Evolutionary conservation across 2,888 invertebrate genomes (phyloP).

Genomic region (Aleiodes leptofemur): DNA sequence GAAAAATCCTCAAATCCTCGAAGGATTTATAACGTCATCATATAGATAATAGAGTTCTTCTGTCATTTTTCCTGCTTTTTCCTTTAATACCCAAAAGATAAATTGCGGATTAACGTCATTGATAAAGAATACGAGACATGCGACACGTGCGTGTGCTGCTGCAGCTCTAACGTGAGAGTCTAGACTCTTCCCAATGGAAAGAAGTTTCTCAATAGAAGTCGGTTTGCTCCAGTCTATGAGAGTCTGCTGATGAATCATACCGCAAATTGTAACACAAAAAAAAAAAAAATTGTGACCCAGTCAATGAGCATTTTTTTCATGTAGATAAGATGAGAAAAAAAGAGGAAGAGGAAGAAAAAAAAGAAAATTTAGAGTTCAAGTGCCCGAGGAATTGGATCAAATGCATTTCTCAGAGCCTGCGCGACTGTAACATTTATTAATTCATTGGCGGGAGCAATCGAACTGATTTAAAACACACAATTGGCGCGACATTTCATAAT

Average conservation of each 20-base stretch:
- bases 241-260: conserved; percentile 12
- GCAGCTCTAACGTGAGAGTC: neutral
- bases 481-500: neutral
- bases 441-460: neutral
- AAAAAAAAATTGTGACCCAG: no score
- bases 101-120: neutral
- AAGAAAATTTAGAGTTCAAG: conserved; percentile 29
- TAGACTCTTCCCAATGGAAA: neutral
- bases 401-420: neutral
- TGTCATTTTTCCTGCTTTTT: no score
- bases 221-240: neutral
- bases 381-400: conserved; percentile 30
- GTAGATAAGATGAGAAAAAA: neutral
- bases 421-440: neutral
- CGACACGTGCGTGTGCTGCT: neutral
- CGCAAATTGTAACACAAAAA: no score
- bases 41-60: no score
- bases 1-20: neutral
- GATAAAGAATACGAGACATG: neutral
- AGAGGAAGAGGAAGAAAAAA: conserved; percentile 2
- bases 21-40: no score
- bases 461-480: conserved; percentile 22
- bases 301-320: neutral
- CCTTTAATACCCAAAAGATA: no score
- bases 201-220: neutral